These are phyloP conservation scores for Drymodes brunneopygia DNA, from an alignment of 2,113 vertebrate genomes.

Conservation along the genomic window DNA sequence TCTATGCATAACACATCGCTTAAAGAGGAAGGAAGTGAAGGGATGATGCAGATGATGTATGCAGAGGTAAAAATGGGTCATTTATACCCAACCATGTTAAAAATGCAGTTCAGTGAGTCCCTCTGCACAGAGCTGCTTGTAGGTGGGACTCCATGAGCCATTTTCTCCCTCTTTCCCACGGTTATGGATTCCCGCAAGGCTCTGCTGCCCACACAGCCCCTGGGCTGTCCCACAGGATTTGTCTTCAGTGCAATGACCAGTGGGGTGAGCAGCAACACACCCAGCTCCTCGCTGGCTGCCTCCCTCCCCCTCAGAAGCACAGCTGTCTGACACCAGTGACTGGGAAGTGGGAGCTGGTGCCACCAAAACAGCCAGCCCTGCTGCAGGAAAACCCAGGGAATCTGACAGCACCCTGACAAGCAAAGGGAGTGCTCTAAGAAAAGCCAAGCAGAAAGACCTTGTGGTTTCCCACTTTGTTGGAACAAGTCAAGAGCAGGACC, in stretches of 20 bases:
- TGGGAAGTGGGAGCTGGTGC: neutral
- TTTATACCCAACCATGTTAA: slow-evolving; percentile 14
- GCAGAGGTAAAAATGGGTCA: slow-evolving; percentile 50
- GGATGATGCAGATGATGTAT: slow-evolving; percentile 35
- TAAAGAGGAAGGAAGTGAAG: slow-evolving; percentile 55
- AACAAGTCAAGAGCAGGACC: neutral
- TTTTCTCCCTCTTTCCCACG: neutral
- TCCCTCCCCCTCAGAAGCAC: neutral
- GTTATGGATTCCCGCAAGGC: neutral
- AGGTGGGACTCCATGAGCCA: neutral
- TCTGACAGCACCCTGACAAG: slow-evolving; percentile 6
- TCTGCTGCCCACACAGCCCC: fast-evolving
- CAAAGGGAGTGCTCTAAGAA: neutral
- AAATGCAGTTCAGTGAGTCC: neutral
- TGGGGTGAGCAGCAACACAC: neutral
- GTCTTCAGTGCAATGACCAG: neutral
- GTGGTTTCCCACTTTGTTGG: neutral
- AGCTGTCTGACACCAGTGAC: neutral
- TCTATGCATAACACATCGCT: slow-evolving; percentile 50
- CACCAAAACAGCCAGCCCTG: neutral
- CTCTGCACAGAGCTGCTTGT: neutral
- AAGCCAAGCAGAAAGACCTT: neutral
- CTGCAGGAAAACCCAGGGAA: neutral
- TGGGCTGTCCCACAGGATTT: neutral
- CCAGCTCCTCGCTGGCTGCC: neutral